Conservation (phyloP, 2,797 vertebrate genomes). For the Anolis apletophallus region DNA sequence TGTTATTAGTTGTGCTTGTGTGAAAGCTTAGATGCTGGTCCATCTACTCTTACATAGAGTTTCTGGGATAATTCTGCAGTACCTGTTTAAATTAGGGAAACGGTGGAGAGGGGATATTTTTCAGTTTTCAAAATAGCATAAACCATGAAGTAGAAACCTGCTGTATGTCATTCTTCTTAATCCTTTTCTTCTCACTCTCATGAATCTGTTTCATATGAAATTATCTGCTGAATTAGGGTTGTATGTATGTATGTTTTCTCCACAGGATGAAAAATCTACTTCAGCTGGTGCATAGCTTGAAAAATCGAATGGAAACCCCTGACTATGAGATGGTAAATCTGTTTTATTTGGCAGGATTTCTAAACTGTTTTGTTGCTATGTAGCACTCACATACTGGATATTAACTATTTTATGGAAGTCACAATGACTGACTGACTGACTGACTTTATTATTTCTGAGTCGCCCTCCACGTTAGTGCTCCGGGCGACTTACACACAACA, state of each 20-base stretch:
- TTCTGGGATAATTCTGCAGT: neutral
- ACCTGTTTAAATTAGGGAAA: neutral
- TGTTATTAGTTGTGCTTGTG: neutral
- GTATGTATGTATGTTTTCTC: constrained; percentile 31
- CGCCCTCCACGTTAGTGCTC: too few relatives aligned
- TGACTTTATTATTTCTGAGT: too few relatives aligned
- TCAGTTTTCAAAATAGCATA: neutral
- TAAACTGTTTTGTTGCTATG: neutral
- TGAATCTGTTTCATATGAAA: neutral
- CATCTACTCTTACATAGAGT: neutral
- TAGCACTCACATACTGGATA: neutral
- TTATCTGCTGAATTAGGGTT: constrained; percentile 6
- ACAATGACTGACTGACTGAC: too few relatives aligned
- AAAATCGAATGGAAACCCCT: constrained; percentile 83
- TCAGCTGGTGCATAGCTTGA: constrained; percentile 88
- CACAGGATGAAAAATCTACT: constrained; percentile 87
- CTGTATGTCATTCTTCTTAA: neutral
- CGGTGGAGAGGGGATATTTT: too few relatives aligned
- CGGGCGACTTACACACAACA: too few relatives aligned
- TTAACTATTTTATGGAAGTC: neutral
- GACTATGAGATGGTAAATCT: constrained; percentile 95
- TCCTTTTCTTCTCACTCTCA: neutral
- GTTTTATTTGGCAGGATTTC: neutral
- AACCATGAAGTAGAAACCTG: neutral
- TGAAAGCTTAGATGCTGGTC: neutral